Base-by-base conservation (phyloP, 2,797 vertebrate species). In the Sebastes minor region DNA sequence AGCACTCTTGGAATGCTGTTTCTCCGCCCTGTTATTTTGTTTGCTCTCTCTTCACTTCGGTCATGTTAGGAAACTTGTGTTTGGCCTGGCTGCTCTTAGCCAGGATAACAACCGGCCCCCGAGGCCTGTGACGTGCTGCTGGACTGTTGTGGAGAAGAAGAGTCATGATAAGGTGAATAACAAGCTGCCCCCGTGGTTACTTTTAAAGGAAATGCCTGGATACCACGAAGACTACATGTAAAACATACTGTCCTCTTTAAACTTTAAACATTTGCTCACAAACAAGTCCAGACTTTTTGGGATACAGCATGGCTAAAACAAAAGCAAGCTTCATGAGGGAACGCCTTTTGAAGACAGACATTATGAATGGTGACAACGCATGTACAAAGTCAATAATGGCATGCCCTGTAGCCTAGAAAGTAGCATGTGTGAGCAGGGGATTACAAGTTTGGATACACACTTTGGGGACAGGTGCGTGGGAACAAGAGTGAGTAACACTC, bases 1-100 rank as follows among this genome's bases (percentile, higher is more conserved):
- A 95, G 95, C 87, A 61, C 93, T 92, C 83, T 71, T 91, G 95
- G 95, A 95, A 96, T 96, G 95, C 92, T 76, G 92, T 93, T 91
- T 90, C 93, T 92, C 94, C 91, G 86, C 93, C 91, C 93, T 91
- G 90, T 93, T 93, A 88, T 95, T 93, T 93, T 94, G 94, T 94
- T 94, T 93, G 89, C 89, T 82, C 86, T 88, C 83, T 85, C 86
- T 88, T 88, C 77, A 53, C 80, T 78, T 83, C 28, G 71, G 77
- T 91, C 91, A 84, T 89, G 89, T 90, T 91, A 78, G 90, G 89
- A 89, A 92, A 92, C 86, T 89, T 85, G 83, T 88, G 83, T 86
- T 91, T 86, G 86, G 74, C 81, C 78, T 69, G 78, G 85, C 76
- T 80, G 85, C 78, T 81, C 80, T 62, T n/a, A 55, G 63, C 69